Evolutionary conservation across 1,140 invertebrate genomes (phyloP).

Genomic region (Proales similis): DNA sequence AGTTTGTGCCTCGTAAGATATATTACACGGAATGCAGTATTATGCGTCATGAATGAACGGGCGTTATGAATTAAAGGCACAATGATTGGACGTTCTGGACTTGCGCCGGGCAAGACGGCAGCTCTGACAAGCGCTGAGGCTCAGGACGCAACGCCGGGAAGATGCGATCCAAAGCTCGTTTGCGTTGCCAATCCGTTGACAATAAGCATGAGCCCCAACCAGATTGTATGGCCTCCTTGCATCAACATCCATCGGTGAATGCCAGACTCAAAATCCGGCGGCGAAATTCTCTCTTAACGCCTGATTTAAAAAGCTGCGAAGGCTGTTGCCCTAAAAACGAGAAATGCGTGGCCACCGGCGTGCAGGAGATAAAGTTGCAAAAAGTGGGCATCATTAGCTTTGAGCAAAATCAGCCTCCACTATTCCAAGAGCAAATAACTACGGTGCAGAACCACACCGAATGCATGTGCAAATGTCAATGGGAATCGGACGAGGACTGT

Average conservation of each 20-base stretch:
- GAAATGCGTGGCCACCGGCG: slow-evolving; percentile 18
- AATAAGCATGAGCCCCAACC: slow-evolving; percentile 7
- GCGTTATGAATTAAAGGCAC: too few species aligned
- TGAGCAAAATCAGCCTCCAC: not conserved
- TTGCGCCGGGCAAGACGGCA: too few species aligned
- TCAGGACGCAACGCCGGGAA: slow-evolving; percentile 29
- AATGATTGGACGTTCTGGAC: too few species aligned
- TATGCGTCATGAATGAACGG: too few species aligned
- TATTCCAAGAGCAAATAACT: not conserved
- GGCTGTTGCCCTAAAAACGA: slow-evolving; percentile 30
- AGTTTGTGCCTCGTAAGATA: too few species aligned
- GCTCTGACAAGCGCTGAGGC: too few species aligned
- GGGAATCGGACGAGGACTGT: slow-evolving; percentile 26
- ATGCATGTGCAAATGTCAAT: slow-evolving; percentile 31
- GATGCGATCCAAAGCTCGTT: slow-evolving; percentile 32
- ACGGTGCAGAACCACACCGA: slow-evolving; percentile 28
- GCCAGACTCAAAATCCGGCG: too few species aligned
- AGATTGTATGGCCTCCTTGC: slow-evolving; percentile 17
- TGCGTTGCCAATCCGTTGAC: slow-evolving; percentile 25
- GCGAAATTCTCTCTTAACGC: too few species aligned
- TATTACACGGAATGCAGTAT: too few species aligned
- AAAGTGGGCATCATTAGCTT: slow-evolving; percentile 9
- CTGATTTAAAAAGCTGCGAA: too few species aligned
- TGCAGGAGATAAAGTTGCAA: not conserved
- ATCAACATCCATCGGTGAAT: slow-evolving; percentile 29